Conservation (phyloP, 2,113 vertebrate species). For the Calidris pygmaea region DNA sequence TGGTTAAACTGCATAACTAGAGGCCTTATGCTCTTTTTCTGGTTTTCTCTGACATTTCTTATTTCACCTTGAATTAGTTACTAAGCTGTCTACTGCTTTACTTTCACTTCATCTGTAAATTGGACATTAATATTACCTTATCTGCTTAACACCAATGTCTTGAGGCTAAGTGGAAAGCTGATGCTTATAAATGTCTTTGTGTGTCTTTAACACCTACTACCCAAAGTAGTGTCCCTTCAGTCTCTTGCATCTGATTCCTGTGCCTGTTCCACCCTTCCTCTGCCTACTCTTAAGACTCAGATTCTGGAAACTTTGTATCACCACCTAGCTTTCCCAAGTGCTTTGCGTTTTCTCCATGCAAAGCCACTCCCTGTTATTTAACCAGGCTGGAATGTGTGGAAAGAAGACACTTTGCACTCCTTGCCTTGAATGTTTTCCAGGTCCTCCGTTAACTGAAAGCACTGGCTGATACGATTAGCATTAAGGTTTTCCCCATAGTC, state of each 20-base stretch:
- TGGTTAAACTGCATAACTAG: not conserved
- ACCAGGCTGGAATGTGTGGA: conserved; percentile 37
- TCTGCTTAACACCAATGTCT: not conserved
- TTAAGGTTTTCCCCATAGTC: not conserved
- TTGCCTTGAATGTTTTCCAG: conserved; percentile 45
- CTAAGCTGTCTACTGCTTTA: not conserved
- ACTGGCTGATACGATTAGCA: not conserved
- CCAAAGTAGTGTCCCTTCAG: not conserved
- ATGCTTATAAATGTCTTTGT: not conserved
- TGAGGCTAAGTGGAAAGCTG: not conserved
- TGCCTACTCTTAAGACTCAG: not conserved
- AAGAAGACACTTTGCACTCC: conserved; percentile 34
- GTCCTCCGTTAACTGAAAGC: not conserved
- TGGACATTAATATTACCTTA: not conserved
- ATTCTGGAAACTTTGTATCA: conserved; percentile 25
- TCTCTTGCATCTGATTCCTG: not conserved
- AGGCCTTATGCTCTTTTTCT: not conserved
- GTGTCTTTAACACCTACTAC: too few species aligned
- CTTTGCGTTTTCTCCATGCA: conserved; percentile 35
- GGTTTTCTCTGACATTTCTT: not conserved
- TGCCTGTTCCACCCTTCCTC: not conserved
- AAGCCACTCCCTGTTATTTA: conserved; percentile 53
- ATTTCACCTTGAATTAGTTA: not conserved
- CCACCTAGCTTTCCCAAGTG: not conserved
- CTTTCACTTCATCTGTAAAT: not conserved